phyloP scores from a whole-genome alignment of 2,888 invertebrate species.

The Agrilus cyanescens region DNA sequence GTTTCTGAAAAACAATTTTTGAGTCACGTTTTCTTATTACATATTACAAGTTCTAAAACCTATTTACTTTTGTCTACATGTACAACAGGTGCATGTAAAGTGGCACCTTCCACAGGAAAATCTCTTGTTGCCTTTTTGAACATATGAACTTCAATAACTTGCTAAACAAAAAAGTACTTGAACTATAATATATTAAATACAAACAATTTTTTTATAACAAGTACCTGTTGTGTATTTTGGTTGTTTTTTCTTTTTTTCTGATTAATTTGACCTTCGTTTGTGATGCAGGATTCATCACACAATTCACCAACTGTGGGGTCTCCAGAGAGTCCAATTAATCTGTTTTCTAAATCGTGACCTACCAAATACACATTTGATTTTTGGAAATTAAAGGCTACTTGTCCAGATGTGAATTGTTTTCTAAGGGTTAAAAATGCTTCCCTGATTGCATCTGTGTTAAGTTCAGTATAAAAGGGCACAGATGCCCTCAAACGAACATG shows the following conservation, averaged over 20 bases:
- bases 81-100: constrained; percentile 43
- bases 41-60: constrained; percentile 4
- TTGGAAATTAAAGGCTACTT: constrained; percentile 57
- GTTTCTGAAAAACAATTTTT: constrained; percentile 22
- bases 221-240: constrained; percentile 16
- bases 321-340: constrained; percentile 40
- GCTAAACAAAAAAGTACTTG: constrained; percentile 35
- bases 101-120: constrained; percentile 30
- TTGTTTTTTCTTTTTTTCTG: constrained; percentile 24
- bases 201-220: constrained; percentile 4
- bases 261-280: constrained; percentile 21
- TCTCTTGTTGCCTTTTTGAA: constrained; percentile 51
- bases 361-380: constrained; percentile 54
- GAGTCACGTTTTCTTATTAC: constrained; percentile 6
- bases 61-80: constrained; percentile 53
- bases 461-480: constrained; percentile 52
- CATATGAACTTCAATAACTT: constrained; percentile 48
- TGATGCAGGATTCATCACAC: constrained; percentile 21
- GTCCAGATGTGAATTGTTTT: constrained; percentile 62
- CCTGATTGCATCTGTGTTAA: constrained; percentile 43
- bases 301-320: constrained; percentile 43
- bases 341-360: constrained; percentile 46
- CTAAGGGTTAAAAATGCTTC: constrained; percentile 51
- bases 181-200: not conserved
- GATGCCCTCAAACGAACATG: constrained; percentile 57